Conservation (phyloP, 2,113 vertebrate genomes). For the Steatornis caripensis region DNA sequence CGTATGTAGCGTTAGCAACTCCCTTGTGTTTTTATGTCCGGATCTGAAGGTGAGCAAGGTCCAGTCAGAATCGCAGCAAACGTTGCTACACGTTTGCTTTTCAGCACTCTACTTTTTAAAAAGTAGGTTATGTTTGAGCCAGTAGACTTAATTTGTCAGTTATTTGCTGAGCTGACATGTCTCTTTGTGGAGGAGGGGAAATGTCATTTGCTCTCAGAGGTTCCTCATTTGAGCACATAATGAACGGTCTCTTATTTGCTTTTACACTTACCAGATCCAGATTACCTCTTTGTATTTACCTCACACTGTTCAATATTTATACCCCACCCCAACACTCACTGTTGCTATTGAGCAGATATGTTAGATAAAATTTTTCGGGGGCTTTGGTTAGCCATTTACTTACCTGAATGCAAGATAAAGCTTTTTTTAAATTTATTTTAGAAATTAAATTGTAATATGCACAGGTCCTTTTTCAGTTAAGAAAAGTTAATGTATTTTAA, state of each 20-base stretch:
- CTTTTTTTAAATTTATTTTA: neutral
- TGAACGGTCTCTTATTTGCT: neutral
- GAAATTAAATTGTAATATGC: neutral
- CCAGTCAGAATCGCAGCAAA: neutral
- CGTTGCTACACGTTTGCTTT: neutral
- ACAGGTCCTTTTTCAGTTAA: neutral
- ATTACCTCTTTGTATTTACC: neutral
- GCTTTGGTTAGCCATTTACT: neutral
- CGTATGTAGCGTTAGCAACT: neutral
- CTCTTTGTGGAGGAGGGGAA: neutral
- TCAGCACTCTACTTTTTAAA: neutral
- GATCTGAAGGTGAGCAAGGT: neutral
- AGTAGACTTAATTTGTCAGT: neutral
- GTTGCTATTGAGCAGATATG: neutral
- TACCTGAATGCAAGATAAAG: neutral
- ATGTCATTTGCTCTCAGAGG: neutral
- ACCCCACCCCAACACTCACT: neutral
- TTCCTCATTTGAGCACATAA: slow-evolving; percentile 26
- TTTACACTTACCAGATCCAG: neutral
- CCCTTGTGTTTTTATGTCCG: neutral
- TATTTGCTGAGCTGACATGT: neutral
- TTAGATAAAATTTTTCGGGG: neutral
- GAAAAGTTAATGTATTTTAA: neutral
- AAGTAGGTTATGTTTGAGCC: neutral
- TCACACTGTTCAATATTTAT: neutral